Evolutionary conservation across 2,113 vertebrate genomes (phyloP).

Genomic region (Nothocercus nigrocapillus): DNA sequence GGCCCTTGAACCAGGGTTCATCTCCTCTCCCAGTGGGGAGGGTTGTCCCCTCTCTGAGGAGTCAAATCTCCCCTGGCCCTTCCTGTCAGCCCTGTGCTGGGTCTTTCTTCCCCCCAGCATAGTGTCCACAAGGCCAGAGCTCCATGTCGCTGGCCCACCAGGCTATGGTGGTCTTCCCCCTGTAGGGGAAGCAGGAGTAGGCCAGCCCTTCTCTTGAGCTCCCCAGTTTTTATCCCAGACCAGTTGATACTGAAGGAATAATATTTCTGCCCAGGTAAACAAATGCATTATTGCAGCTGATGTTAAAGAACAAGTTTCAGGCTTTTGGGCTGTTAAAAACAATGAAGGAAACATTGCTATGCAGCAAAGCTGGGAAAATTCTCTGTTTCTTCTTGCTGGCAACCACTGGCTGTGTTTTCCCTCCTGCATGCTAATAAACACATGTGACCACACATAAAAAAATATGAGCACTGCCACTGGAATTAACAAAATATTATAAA

Average conservation of each 20-base stretch:
- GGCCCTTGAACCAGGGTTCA: not conserved
- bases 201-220: not conserved
- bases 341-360: accelerated
- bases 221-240: not conserved
- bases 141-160: not conserved
- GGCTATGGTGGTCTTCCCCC: not conserved
- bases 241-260: not conserved
- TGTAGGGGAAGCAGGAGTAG: too few relatives aligned
- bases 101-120: accelerated
- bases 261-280: not conserved
- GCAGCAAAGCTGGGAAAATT: not conserved
- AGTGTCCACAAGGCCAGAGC: not conserved
- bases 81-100: not conserved
- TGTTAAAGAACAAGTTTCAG: not conserved
- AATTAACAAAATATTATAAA: not conserved
- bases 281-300: not conserved
- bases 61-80: not conserved
- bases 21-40: not conserved
- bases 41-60: not conserved
- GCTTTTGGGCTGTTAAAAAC: not conserved
- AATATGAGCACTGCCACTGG: not conserved
- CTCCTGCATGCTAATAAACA: accelerated
- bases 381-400: not conserved
- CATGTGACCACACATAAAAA: not conserved
- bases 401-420: not conserved